phyloP scores from a whole-genome alignment of 2,888 invertebrate species.

The Agrotis clavis region DNA sequence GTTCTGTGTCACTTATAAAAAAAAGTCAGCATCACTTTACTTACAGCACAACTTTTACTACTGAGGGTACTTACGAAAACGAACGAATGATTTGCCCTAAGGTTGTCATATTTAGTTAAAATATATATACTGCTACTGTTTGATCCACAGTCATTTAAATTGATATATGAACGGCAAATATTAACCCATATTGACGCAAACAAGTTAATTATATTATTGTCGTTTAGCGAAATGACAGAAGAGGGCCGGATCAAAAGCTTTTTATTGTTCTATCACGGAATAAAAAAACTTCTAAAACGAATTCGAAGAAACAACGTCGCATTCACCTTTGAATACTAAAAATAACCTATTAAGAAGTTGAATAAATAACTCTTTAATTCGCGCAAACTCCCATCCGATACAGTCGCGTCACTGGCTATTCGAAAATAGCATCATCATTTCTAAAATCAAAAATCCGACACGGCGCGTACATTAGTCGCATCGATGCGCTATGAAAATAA shows the following conservation, averaged over 20 bases:
- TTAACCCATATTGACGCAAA: not conserved
- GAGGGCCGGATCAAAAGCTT: conserved; percentile 7
- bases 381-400: conserved; percentile 55
- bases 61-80: too few species aligned
- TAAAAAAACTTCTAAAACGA: not conserved
- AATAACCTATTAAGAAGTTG: conserved; percentile 29
- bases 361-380: conserved; percentile 40
- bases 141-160: not conserved
- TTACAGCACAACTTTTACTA: too few species aligned
- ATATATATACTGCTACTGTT: not conserved
- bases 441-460: conserved; percentile 65
- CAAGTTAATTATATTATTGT: not conserved
- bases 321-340: conserved; percentile 6
- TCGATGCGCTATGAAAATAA: conserved; percentile 88
- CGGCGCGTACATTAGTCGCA: conserved; percentile 67
- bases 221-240: not conserved
- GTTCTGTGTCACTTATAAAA: not conserved
- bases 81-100: not conserved
- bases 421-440: conserved; percentile 74
- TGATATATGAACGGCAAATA: not conserved
- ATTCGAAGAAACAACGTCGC: not conserved
- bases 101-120: not conserved
- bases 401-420: conserved; percentile 71
- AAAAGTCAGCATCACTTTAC: too few species aligned
- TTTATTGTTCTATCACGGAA: not conserved